Evolutionary conservation across 2,113 vertebrate genomes (phyloP).

Genomic region (Pachyramphus minor): DNA sequence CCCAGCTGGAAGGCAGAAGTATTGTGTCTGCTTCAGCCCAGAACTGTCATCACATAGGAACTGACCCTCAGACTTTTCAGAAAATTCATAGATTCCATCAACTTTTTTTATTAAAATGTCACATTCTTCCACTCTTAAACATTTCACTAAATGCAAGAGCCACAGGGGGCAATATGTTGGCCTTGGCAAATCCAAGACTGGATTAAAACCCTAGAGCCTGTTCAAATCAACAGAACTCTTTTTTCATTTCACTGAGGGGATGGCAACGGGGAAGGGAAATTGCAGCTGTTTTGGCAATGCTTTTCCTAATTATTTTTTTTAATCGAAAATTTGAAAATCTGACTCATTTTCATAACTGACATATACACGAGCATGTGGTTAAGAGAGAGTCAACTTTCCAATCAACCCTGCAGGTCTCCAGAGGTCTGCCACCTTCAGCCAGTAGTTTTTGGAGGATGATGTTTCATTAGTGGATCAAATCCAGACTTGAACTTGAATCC

Average conservation of each 20-base stretch:
- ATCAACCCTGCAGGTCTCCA: neutral
- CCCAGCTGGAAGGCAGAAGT: neutral
- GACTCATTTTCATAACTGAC: slow-evolving; percentile 27
- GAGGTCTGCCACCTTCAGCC: slow-evolving; percentile 37
- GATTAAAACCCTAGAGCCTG: neutral
- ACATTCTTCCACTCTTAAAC: slow-evolving; percentile 2
- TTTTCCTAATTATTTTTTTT: neutral
- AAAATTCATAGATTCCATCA: slow-evolving; percentile 19
- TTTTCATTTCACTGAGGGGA: neutral
- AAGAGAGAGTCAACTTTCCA: slow-evolving; percentile 17
- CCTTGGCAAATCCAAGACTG: neutral
- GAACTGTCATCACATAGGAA: slow-evolving; percentile 2
- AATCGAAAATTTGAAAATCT: slow-evolving; percentile 16
- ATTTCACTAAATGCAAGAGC: neutral
- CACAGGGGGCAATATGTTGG: neutral
- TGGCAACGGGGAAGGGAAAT: neutral
- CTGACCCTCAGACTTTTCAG: slow-evolving; percentile 5
- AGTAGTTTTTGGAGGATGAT: slow-evolving; percentile 11
- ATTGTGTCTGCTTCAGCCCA: neutral
- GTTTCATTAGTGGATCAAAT: slow-evolving; percentile 42
- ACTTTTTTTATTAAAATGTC: slow-evolving; percentile 10
- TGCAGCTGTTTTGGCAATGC: neutral
- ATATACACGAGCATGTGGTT: neutral
- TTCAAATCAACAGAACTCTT: neutral
- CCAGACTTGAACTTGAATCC: slow-evolving; percentile 12